Conservation (phyloP, 1,140 invertebrate species). For the Alviniconcha marisindica region DNA sequence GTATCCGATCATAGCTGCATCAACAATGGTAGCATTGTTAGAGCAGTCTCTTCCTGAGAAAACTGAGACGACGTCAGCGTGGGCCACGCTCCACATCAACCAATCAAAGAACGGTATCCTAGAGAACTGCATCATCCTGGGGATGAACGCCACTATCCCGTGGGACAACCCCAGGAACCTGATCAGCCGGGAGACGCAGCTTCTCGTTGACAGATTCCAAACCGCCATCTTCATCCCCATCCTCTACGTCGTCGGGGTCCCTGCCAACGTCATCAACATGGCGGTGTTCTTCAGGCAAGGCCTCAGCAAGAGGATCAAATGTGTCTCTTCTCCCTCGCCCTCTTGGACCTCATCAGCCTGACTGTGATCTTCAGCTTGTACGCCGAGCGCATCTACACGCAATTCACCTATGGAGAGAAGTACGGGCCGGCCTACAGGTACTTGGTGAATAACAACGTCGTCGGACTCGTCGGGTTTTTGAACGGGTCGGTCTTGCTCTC, state of each 20-base stretch:
- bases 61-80: no score
- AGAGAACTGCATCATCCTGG: neutral
- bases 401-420: neutral
- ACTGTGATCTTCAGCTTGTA: neutral
- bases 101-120: no score
- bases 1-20: no score
- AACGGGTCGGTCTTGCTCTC: conserved; percentile 1
- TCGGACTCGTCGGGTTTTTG: neutral
- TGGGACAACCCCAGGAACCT: conserved; percentile 15
- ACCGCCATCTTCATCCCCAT: neutral
- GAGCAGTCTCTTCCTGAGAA: no score
- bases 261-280: conserved; percentile 22
- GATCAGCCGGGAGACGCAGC: conserved; percentile 14
- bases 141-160: neutral
- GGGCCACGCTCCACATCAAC: no score
- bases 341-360: neutral
- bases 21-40: no score
- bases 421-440: neutral
- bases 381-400: conserved; percentile 8
- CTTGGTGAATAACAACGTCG: conserved; percentile 17
- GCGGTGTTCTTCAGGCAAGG: conserved; percentile 22
- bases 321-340: conserved; percentile 10
- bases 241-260: neutral
- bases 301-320: conserved; percentile 20
- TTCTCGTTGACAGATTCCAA: neutral